Evolutionary conservation across 1,140 invertebrate genomes (phyloP).

Genomic region (Onthophagus taurus): DNA sequence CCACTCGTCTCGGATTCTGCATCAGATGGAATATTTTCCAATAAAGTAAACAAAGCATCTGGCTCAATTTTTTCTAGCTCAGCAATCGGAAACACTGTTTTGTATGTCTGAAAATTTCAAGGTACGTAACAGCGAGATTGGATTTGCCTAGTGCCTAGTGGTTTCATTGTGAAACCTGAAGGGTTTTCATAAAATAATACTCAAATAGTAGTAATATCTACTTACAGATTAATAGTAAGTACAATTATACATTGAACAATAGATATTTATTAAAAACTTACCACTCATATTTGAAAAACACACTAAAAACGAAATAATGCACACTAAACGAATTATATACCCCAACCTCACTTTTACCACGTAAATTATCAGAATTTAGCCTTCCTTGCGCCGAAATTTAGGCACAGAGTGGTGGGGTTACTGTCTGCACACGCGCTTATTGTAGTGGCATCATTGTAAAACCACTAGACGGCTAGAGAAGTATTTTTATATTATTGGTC

Average conservation of each 20-base stretch:
- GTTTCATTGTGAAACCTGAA: neutral
- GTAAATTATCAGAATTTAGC: neutral
- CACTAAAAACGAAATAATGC: neutral
- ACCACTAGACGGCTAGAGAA: neutral
- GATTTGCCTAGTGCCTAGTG: neutral
- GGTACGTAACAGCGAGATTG: no score
- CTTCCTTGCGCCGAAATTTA: neutral
- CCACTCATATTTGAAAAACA: neutral
- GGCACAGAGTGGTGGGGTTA: neutral
- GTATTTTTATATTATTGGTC: neutral
- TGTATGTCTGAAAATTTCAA: no score
- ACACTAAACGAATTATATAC: neutral
- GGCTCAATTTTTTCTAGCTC: neutral
- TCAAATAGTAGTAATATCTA: neutral
- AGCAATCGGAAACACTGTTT: neutral
- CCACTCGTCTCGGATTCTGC: neutral
- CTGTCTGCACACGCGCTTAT: no score
- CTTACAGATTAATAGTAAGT: neutral
- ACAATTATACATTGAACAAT: neutral
- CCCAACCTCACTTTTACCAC: neutral
- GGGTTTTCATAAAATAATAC: neutral
- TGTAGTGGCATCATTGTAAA: neutral
- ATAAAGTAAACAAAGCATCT: neutral
- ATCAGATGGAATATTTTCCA: slow-evolving; percentile 3
- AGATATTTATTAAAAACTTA: neutral